Conservation (phyloP, 2,888 invertebrate species). For the Pristionchus entomophagus region DNA sequence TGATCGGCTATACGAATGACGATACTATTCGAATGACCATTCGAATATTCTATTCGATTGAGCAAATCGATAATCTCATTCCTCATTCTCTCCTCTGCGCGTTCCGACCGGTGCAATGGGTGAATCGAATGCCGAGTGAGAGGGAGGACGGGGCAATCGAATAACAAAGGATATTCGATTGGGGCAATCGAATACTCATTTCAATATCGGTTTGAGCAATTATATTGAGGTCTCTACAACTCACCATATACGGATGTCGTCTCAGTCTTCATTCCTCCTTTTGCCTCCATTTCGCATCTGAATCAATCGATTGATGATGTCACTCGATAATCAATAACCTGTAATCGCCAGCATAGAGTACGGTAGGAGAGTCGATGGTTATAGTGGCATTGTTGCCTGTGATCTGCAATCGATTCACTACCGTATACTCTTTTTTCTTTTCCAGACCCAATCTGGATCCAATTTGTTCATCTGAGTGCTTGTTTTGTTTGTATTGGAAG, state of each 20-base stretch:
- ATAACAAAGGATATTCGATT: no score
- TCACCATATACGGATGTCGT: slow-evolving; percentile 38
- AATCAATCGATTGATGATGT: background rate
- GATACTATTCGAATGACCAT: no score
- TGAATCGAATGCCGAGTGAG: background rate
- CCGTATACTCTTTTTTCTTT: background rate
- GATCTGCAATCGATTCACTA: slow-evolving; percentile 28
- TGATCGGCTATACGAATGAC: no score
- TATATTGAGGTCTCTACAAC: no score
- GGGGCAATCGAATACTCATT: no score
- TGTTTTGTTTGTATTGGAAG: background rate
- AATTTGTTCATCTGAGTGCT: background rate
- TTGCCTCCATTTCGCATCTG: slow-evolving; percentile 37
- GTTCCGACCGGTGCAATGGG: no score
- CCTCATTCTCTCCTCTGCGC: no score
- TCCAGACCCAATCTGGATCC: background rate
- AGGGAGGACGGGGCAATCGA: background rate
- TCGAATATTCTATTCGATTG: no score
- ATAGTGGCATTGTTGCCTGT: slow-evolving; percentile 26
- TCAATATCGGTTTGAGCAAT: no score
- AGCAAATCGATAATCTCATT: no score
- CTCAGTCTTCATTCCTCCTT: slow-evolving; percentile 33
- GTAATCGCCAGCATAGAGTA: slow-evolving; percentile 38
- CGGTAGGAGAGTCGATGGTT: slow-evolving; percentile 25
- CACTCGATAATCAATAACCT: background rate